A percentile compares a stretch with the other conserved stretches of the same genome.
These are phyloP conservation scores for Hyles lineata DNA, from an alignment of 2,888 invertebrate genomes.

Conservation along the genomic window DNA sequence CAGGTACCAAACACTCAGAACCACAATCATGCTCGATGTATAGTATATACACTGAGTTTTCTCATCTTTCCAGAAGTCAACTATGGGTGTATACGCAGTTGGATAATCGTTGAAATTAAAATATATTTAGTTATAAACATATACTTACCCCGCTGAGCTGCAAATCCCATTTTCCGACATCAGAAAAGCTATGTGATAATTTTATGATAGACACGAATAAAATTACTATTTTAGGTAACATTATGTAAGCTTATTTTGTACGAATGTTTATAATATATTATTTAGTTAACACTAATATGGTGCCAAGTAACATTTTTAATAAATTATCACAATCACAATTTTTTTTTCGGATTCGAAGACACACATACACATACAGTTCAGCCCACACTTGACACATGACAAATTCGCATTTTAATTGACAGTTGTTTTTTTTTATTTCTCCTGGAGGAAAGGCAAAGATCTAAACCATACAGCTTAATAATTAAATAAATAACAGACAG, in stretches of 20 bases:
- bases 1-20: not conserved
- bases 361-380: not conserved
- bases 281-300: conserved; percentile 44
- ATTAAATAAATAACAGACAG: too few species aligned
- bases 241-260: conserved; percentile 46
- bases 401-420: not conserved
- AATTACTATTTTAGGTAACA: conserved; percentile 64
- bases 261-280: conserved; percentile 8
- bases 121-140: not conserved
- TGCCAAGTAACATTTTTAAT: conserved; percentile 51
- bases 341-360: conserved; percentile 29
- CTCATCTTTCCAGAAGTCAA: not conserved
- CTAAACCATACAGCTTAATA: too few species aligned
- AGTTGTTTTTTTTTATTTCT: too few species aligned
- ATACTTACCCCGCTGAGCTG: conserved; percentile 82
- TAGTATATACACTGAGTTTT: not conserved
- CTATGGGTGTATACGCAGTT: not conserved
- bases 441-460: too few species aligned
- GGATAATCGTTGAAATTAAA: not conserved
- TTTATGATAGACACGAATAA: conserved; percentile 61
- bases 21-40: not conserved
- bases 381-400: conserved; percentile 2
- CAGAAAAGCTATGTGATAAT: conserved; percentile 80
- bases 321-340: conserved; percentile 34
- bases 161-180: conserved; percentile 88